A percentile compares a stretch with the other conserved stretches of the same genome.
Evolutionary conservation across 1,140 invertebrate genomes (phyloP).

Genomic region (Helicoverpa armigera): DNA sequence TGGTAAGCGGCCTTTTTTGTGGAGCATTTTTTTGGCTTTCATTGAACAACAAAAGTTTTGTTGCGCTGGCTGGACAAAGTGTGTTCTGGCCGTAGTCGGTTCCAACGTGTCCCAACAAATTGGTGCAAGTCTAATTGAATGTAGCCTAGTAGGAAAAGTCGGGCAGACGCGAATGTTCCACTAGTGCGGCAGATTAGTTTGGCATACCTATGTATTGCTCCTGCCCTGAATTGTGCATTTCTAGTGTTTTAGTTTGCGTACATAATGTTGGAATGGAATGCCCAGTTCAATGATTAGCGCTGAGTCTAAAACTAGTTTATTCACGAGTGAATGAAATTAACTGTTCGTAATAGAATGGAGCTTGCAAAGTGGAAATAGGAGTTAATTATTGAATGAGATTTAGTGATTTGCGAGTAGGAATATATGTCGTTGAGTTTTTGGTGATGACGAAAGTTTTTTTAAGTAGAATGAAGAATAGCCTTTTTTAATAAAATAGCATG

Average conservation of each 20-base stretch:
- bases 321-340: conserved; percentile 9
- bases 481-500: too few species aligned
- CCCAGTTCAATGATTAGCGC: conserved; percentile 20
- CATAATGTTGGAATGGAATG: conserved; percentile 10
- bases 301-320: conserved; percentile 29
- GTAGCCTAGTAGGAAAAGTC: conserved; percentile 36
- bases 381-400: background rate
- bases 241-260: conserved; percentile 39
- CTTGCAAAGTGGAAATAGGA: background rate
- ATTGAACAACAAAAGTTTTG: conserved; percentile 39
- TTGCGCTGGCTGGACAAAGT: conserved; percentile 38
- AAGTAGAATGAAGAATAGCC: too few species aligned
- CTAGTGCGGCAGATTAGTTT: conserved; percentile 39
- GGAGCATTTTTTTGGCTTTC: conserved; percentile 11
- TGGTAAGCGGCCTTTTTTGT: conserved; percentile 4
- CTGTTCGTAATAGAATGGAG: conserved; percentile 21
- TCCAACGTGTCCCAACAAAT: conserved; percentile 45
- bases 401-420: background rate
- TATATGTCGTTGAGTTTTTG: too few species aligned
- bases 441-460: too few species aligned
- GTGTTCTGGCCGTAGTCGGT: conserved; percentile 24
- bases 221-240: conserved; percentile 21
- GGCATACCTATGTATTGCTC: conserved; percentile 25
- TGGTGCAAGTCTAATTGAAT: conserved; percentile 53
- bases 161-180: conserved; percentile 34